Conservation (phyloP, 2,888 invertebrate species). For the Andrena chrysosceles region DNA sequence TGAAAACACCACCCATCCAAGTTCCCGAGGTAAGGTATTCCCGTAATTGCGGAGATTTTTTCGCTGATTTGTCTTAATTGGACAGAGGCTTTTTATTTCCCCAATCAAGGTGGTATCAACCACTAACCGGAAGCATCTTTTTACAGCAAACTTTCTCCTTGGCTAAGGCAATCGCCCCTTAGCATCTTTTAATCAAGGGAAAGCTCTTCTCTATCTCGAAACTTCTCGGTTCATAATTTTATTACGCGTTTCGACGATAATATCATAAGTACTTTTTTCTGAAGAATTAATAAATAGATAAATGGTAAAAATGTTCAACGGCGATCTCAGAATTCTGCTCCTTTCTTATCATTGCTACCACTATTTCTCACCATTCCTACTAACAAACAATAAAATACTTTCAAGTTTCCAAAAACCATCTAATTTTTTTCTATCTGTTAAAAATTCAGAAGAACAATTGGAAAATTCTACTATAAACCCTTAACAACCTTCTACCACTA, state of each 20-base stretch:
- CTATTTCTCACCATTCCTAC: background rate
- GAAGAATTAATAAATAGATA: constrained; percentile 17
- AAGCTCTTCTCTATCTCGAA: constrained; percentile 21
- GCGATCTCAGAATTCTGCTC: background rate
- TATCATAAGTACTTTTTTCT: constrained; percentile 15
- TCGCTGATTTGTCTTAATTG: constrained; percentile 30
- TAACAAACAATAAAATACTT: background rate
- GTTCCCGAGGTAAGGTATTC: background rate
- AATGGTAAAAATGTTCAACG: background rate
- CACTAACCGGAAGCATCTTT: constrained; percentile 45
- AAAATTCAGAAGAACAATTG: too few relatives aligned
- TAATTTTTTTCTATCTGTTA: too few relatives aligned
- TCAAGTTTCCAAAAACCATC: background rate
- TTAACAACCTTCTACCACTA: too few relatives aligned
- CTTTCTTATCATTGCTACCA: background rate
- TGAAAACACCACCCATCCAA: constrained; percentile 1
- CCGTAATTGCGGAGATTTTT: constrained; percentile 31
- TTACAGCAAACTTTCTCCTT: constrained; percentile 45
- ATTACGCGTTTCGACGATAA: constrained; percentile 29
- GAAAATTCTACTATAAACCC: too few relatives aligned
- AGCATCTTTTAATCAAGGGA: constrained; percentile 55
- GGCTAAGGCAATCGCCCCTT: constrained; percentile 34
- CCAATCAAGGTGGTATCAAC: constrained; percentile 55
- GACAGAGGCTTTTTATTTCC: constrained; percentile 38
- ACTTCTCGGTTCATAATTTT: constrained; percentile 48